Evolutionary conservation across 2,888 invertebrate species (phyloP).

Genomic region (Stenichneumon culpator): DNA sequence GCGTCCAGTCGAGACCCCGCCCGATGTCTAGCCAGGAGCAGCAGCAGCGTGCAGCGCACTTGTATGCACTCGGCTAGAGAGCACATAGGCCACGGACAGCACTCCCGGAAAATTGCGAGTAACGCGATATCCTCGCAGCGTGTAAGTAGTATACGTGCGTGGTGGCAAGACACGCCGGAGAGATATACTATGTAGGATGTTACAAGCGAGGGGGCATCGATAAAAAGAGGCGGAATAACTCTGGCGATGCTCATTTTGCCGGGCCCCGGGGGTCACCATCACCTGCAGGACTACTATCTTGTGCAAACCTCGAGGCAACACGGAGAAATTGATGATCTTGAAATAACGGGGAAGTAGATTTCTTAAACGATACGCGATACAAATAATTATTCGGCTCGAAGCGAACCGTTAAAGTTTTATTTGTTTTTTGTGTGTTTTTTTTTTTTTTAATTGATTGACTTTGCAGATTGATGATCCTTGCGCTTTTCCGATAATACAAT

Average conservation of each 20-base stretch:
- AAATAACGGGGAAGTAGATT: constrained; percentile 47
- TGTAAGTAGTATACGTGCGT: constrained; percentile 46
- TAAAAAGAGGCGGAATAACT: constrained; percentile 69
- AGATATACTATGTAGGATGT: constrained; percentile 33
- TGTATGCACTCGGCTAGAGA: constrained; percentile 15
- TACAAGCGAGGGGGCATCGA: constrained; percentile 17
- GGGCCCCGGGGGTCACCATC: constrained; percentile 57
- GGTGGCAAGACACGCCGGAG: constrained; percentile 6
- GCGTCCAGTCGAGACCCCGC: constrained; percentile 64
- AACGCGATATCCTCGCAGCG: constrained; percentile 71
- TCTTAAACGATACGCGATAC: constrained; percentile 22
- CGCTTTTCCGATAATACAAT: constrained; percentile 7
- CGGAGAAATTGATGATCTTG: constrained; percentile 49
- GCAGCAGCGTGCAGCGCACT: not conserved
- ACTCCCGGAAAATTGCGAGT: constrained; percentile 74
- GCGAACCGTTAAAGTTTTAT: constrained; percentile 11
- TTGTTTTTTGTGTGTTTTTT: not conserved
- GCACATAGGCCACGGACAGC: constrained; percentile 65
- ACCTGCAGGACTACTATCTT: constrained; percentile 33
- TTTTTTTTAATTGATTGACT: not conserved
- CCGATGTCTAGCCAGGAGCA: constrained; percentile 55
- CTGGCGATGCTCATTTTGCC: constrained; percentile 61
- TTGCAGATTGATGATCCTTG: not conserved
- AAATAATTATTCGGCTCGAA: constrained; percentile 43
- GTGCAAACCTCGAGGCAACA: constrained; percentile 12